Evolutionary conservation across 2,888 invertebrate species (phyloP), one percentile per base, ranked within the genome.

Genomic region (Scaptomyza polygonia): DNA sequence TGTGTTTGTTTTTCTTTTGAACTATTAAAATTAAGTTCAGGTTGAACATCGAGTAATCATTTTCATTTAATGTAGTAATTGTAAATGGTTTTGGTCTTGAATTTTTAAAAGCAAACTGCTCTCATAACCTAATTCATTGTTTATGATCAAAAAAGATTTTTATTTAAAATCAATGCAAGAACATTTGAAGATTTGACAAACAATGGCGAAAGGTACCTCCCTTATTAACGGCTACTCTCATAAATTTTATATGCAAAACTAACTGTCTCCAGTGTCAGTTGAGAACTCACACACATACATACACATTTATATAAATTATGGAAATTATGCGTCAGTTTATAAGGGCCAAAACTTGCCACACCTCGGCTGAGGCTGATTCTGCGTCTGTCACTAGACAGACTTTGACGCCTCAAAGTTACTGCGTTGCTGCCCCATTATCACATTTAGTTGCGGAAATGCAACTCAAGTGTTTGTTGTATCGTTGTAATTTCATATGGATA

Each of bases 401-500:
- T 67, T 53, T 77, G 77, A 74, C 72, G 58, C 63, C 72, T 59
- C 47, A 40, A 43, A 32, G 43, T 43, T 56, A 9, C 39, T 9
- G n/a, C n/a, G 36, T n/a, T 40, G 43, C 14, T 57, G 75, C n/a
- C 65, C 55, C 62, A 71, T 73, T 74, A 68, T 62, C 77, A 74
- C 65, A 66, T 72, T 71, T 57, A 66, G 65, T 32, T 72, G 65
- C 78, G 81, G 81, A 79, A 77, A 78, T 68, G 68, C 72, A 79
- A 69, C 72, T 84, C 77, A 87, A 86, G 86, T 83, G 86, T 52
- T 72, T 69, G 48, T 56, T 67, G 39, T 39, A 39, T 57, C 65
- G 64, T 53, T 81, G 80, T 83, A 79, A 86, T 83, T 73, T 62
- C 76, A 84, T 88, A 73, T 83, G 83, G 62, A 55, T 43, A 45